A percentile compares a stretch with the other conserved stretches of the same genome.
Conservation (phyloP, 37 sponge, comb jelly and placozoan genomes). For the Cliona cf. orientalis region DNA sequence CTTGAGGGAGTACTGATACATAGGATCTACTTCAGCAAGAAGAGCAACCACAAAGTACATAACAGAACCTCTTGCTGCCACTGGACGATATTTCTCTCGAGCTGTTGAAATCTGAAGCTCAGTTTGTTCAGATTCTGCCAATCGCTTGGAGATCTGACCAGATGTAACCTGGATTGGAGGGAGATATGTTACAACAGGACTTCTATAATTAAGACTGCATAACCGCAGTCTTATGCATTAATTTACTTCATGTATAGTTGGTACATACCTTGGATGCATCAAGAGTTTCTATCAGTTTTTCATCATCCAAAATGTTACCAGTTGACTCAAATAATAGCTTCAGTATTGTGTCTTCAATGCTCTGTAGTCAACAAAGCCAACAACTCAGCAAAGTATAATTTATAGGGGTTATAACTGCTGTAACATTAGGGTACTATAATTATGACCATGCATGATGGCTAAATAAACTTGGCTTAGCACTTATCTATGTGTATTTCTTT, state of each 20-base stretch:
- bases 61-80: constrained; percentile 95
- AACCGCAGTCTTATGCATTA: too few species aligned
- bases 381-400: too few species aligned
- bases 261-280: constrained; percentile 84
- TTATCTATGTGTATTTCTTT: background rate
- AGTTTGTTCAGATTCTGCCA: constrained; percentile 95
- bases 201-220: too few species aligned
- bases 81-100: constrained; percentile 93
- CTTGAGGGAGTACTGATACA: constrained; percentile 99
- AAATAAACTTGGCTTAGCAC: too few species aligned
- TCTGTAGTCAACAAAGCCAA: constrained; percentile 37
- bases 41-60: constrained; percentile 98
- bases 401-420: background rate
- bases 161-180: constrained; percentile 70
- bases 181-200: background rate
- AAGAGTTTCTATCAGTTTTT: constrained; percentile 90
- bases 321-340: constrained; percentile 94
- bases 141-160: constrained; percentile 82
- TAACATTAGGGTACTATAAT: background rate
- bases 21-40: constrained; percentile 96
- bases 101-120: constrained; percentile 90
- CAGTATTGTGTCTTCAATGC: constrained; percentile 95
- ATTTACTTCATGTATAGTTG: background rate
- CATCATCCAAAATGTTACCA: constrained; percentile 98
- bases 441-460: background rate